Evolutionary conservation across 2,797 vertebrate species (phyloP).

Genomic region (Onychomys torridus): DNA sequence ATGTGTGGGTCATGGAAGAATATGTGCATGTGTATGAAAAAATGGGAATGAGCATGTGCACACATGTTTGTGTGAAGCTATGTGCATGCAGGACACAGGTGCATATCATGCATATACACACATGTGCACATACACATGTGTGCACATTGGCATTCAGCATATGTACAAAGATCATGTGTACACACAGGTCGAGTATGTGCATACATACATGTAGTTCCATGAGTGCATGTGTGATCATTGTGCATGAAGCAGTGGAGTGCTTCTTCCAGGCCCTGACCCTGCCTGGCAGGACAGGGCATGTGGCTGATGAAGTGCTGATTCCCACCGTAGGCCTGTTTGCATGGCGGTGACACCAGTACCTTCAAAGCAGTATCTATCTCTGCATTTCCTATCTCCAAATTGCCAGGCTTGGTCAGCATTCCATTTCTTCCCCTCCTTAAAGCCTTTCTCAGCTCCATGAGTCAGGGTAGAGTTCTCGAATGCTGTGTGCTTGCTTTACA

Average conservation of each 20-base stretch:
- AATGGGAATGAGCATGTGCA: neutral
- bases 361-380: accelerated
- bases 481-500: neutral
- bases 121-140: accelerated
- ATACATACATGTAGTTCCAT: too few species aligned
- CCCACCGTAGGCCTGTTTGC: accelerated
- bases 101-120: neutral
- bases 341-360: accelerated
- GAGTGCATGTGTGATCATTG: neutral
- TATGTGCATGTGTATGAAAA: neutral
- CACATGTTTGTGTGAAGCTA: neutral
- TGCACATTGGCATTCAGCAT: neutral
- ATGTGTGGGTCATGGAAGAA: too few species aligned
- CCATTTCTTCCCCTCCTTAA: accelerated
- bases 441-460: accelerated
- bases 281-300: accelerated
- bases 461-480: neutral
- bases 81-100: neutral
- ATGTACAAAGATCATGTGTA: neutral
- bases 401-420: neutral
- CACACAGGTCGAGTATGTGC: neutral
- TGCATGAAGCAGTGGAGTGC: neutral
- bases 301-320: accelerated
- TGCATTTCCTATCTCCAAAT: neutral
- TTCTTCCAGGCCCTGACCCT: too few species aligned